A percentile compares a stretch with the other conserved stretches of the same genome.
Conservation (phyloP, 2,113 vertebrate species). For the Emberiza fucata region DNA sequence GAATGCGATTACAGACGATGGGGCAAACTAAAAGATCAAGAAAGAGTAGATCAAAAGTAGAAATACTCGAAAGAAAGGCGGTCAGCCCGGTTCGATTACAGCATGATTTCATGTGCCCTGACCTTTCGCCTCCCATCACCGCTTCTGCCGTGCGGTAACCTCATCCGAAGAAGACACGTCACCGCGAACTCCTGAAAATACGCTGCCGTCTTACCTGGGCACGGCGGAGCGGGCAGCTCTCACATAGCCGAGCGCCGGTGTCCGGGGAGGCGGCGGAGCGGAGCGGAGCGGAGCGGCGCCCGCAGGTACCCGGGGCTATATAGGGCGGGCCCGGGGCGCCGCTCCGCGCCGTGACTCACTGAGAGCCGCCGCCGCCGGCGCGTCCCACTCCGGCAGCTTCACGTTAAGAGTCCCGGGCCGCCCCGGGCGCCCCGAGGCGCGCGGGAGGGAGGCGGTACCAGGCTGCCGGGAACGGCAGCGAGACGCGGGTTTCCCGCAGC, state of each 20-base stretch:
- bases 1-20: neutral
- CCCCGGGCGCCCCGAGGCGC: neutral
- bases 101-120: neutral
- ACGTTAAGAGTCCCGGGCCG: slow-evolving; percentile 77
- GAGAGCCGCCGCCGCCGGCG: neutral
- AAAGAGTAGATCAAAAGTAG: neutral
- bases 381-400: slow-evolving; percentile 50
- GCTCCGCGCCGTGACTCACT: slow-evolving; percentile 59
- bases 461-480: neutral
- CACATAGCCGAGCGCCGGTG: neutral
- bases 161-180: neutral
- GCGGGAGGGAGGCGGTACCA: slow-evolving; percentile 40
- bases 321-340: slow-evolving; percentile 52
- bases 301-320: slow-evolving; percentile 66
- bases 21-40: neutral
- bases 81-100: neutral
- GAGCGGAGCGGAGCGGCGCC: neutral
- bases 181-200: accelerated
- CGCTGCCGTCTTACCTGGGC: slow-evolving; percentile 37
- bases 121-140: neutral
- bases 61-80: neutral
- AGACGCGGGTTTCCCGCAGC: neutral
- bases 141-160: neutral
- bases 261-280: neutral
- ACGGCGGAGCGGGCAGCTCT: neutral